Conservation (phyloP, 2,888 invertebrate genomes). For the Tenthredo scrophulariae region DNA sequence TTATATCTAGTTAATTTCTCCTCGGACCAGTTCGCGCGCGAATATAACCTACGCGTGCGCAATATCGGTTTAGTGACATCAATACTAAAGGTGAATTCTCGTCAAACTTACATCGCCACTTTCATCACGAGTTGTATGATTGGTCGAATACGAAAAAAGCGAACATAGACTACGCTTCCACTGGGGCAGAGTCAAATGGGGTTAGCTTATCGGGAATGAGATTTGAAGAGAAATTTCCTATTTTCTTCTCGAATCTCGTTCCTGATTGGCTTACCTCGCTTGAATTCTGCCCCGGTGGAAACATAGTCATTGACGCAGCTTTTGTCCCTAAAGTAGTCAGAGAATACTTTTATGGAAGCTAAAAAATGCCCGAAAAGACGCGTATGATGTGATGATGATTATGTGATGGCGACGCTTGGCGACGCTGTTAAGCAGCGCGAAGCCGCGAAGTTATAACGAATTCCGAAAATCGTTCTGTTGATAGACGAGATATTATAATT, state of each 20-base stretch:
- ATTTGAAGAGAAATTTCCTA: too few species aligned
- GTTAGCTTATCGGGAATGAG: too few species aligned
- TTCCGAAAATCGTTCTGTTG: not conserved
- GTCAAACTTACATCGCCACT: not conserved
- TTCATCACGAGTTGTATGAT: not conserved
- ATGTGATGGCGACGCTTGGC: too few species aligned
- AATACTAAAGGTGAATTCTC: not conserved
- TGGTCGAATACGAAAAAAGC: not conserved
- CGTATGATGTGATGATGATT: not conserved
- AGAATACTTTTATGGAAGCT: not conserved
- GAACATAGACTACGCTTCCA: too few species aligned
- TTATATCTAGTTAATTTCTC: not conserved
- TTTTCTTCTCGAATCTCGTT: too few species aligned
- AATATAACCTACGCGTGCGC: conserved; percentile 6
- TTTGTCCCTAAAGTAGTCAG: not conserved
- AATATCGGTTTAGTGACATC: not conserved
- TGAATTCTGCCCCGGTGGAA: too few species aligned
- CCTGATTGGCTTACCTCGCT: too few species aligned
- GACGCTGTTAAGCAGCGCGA: not conserved
- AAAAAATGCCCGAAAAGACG: not conserved
- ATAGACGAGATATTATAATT: not conserved
- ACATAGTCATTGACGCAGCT: too few species aligned
- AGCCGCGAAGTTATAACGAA: not conserved
- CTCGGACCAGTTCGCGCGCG: conserved; percentile 19
- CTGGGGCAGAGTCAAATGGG: too few species aligned